A percentile compares a stretch with the other conserved stretches of the same genome.
phyloP scores from a whole-genome alignment of 2,888 invertebrate species.

The Podabrus alpinus region DNA sequence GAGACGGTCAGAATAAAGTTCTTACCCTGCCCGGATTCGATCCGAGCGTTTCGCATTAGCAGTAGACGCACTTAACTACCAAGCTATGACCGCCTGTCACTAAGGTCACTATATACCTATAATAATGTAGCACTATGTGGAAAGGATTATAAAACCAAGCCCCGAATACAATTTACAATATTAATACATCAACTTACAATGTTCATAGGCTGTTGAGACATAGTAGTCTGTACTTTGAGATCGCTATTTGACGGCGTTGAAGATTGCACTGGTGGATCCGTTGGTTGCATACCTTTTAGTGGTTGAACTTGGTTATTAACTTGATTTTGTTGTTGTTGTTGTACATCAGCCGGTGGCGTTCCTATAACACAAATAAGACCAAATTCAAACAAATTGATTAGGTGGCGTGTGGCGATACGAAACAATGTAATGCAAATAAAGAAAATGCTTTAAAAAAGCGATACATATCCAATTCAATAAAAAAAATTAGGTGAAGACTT shows the following conservation, averaged over 20 bases:
- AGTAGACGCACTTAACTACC: too few species aligned
- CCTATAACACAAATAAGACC: conserved; percentile 37
- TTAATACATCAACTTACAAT: conserved; percentile 43
- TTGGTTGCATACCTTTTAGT: conserved; percentile 50
- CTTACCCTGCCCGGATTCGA: too few species aligned
- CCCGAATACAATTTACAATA: neutral
- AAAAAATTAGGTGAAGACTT: too few species aligned
- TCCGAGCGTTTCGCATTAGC: too few species aligned
- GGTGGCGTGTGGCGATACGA: too few species aligned
- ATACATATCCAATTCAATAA: neutral
- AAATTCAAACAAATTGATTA: neutral
- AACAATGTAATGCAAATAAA: neutral
- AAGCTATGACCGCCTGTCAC: too few species aligned
- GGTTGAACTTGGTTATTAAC: conserved; percentile 49
- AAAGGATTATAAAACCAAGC: neutral
- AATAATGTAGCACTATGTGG: too few species aligned
- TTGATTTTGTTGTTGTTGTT: conserved; percentile 49
- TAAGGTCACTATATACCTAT: too few species aligned
- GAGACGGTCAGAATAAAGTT: too few species aligned
- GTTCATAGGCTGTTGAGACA: conserved; percentile 46
- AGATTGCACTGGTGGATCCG: conserved; percentile 54
- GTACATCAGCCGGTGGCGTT: conserved; percentile 40
- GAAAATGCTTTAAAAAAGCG: neutral
- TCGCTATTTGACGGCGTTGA: conserved; percentile 55
- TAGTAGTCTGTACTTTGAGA: conserved; percentile 50